These are phyloP conservation scores for Xylocampa areola DNA, from an alignment of 2,888 invertebrate species.

Conservation along the genomic window DNA sequence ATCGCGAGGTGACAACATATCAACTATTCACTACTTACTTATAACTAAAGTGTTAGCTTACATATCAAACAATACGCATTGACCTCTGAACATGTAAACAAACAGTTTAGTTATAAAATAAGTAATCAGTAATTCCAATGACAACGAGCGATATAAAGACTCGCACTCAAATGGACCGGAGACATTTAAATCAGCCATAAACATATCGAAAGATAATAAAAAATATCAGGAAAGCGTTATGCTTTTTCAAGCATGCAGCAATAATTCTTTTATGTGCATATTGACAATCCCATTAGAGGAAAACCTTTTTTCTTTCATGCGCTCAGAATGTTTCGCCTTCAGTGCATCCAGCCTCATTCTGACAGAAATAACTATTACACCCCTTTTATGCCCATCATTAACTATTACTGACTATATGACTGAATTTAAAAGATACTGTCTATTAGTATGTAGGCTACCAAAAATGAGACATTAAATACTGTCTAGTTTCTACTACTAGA, in stretches of 20 bases:
- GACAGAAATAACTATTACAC: conserved; percentile 52
- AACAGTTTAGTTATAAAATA: background rate
- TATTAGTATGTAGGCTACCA: conserved; percentile 32
- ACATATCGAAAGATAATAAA: conserved; percentile 24
- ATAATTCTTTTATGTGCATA: conserved; percentile 27
- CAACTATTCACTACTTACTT: too few species aligned
- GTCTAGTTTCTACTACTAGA: conserved; percentile 46
- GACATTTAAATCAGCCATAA: conserved; percentile 41
- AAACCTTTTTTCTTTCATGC: conserved; percentile 39
- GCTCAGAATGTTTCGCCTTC: conserved; percentile 46
- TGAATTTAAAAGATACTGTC: conserved; percentile 48
- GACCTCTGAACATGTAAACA: conserved; percentile 6
- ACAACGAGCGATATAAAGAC: background rate
- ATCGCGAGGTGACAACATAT: too few species aligned
- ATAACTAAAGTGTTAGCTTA: too few species aligned
- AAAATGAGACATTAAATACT: conserved; percentile 18
- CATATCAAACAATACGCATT: background rate
- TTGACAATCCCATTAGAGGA: conserved; percentile 17
- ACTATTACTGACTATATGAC: conserved; percentile 38
- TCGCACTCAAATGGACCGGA: conserved; percentile 4
- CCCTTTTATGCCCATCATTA: conserved; percentile 43
- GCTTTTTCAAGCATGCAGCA: conserved; percentile 45
- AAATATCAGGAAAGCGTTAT: conserved; percentile 26
- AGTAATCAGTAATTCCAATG: conserved; percentile 4
- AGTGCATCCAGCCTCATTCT: conserved; percentile 55